phyloP scores from a whole-genome alignment of 2,888 invertebrate genomes.

The Neoitamus cyanurus region DNA sequence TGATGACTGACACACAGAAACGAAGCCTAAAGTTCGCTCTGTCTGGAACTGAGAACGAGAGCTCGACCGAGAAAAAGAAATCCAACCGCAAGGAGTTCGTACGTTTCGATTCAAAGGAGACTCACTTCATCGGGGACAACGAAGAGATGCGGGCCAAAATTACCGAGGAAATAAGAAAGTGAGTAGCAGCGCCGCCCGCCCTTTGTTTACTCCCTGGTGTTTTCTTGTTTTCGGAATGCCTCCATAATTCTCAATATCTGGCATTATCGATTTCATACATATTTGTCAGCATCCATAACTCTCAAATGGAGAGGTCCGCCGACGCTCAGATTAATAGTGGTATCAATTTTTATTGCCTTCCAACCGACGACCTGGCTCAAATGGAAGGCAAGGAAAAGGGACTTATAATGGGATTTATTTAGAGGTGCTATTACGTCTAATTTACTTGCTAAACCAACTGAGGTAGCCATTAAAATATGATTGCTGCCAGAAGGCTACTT shows the following conservation, averaged over 20 bases:
- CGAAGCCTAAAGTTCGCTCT: conserved; percentile 31
- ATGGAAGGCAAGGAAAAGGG: not conserved
- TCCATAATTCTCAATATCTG: conserved; percentile 1
- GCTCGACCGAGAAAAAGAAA: conserved; percentile 18
- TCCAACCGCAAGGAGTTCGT: conserved; percentile 48
- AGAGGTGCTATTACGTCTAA: not conserved
- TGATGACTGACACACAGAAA: conserved; percentile 29
- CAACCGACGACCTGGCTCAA: not conserved
- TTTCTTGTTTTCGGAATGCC: not conserved
- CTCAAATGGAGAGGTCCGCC: not conserved
- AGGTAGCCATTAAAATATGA: not conserved
- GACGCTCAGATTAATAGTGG: not conserved
- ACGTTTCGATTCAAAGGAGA: conserved; percentile 53
- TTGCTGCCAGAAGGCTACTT: not conserved
- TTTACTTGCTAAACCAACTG: not conserved
- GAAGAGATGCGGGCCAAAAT: conserved; percentile 54
- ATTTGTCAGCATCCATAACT: not conserved
- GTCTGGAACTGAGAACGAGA: conserved; percentile 30
- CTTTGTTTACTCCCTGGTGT: not conserved
- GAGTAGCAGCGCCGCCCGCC: conserved; percentile 31
- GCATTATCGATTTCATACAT: not conserved
- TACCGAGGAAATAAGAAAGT: conserved; percentile 54
- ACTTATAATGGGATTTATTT: not conserved
- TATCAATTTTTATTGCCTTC: not conserved
- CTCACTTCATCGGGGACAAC: conserved; percentile 49